Percentiles rank a stretch among this genome's conserved stretches.
phyloP scores from a whole-genome alignment of 2,797 vertebrate genomes.

The Ciconia nigra region DNA sequence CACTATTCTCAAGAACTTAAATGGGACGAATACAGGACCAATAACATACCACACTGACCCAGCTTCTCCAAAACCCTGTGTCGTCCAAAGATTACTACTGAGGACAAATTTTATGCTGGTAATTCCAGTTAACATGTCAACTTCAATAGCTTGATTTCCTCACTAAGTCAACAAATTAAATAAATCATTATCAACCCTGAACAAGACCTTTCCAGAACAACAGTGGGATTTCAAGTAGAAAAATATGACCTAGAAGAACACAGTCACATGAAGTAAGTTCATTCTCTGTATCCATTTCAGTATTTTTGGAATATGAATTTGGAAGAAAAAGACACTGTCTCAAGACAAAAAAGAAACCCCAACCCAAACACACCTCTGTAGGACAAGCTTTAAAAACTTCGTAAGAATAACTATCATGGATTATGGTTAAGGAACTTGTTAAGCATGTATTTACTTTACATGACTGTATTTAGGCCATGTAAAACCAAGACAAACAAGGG shows the following conservation, averaged over 20 bases:
- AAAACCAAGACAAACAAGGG: not conserved
- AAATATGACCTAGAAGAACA: not conserved
- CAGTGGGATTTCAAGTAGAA: not conserved
- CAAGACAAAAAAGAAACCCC: not conserved
- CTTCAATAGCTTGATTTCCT: not conserved
- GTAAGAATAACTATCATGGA: not conserved
- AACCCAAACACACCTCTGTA: not conserved
- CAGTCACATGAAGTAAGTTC: not conserved
- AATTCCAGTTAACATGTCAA: not conserved
- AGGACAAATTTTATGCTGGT: not conserved
- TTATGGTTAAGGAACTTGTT: not conserved
- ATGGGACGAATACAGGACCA: not conserved
- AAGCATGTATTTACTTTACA: not conserved
- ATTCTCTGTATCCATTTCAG: not conserved
- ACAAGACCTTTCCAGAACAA: not conserved
- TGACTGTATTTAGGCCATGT: not conserved
- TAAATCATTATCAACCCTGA: not conserved
- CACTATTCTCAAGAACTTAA: not conserved
- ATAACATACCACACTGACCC: not conserved
- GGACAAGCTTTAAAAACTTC: not conserved
- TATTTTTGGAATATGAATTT: not conserved
- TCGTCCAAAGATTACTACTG: not conserved
- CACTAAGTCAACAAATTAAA: not conserved
- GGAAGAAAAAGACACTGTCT: not conserved
- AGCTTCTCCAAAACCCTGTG: not conserved